Conservation (phyloP, 2,888 invertebrate species). For the Nemotelus pantherinus region DNA sequence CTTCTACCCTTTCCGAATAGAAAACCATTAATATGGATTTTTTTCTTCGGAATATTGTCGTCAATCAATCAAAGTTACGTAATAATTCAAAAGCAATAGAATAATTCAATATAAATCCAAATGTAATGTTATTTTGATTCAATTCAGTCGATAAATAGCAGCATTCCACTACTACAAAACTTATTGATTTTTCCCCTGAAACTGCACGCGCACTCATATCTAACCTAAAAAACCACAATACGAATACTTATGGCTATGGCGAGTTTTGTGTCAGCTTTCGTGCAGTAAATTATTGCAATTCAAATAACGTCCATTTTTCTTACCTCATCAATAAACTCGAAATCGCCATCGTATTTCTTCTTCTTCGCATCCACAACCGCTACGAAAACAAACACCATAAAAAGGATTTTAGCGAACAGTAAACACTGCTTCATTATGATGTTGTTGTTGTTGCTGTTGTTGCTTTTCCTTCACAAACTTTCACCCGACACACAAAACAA, state of each 20-base stretch:
- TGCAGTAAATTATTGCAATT: no score
- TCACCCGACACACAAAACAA: constrained; percentile 3
- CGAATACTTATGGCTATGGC: not conserved
- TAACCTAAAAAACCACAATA: not conserved
- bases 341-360: constrained; percentile 80
- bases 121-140: constrained; percentile 11
- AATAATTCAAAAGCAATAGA: not conserved
- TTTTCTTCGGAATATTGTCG: no score
- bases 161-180: constrained; percentile 17
- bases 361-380: constrained; percentile 66
- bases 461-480: constrained; percentile 1
- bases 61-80: no score
- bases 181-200: constrained; percentile 36
- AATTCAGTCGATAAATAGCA: not conserved
- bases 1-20: no score
- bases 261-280: not conserved
- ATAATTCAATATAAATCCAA: constrained; percentile 25
- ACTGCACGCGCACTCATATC: not conserved
- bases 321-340: constrained; percentile 83
- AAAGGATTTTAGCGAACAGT: constrained; percentile 60
- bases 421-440: constrained; percentile 57
- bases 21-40: no score
- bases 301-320: constrained; percentile 53
- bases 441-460: constrained; percentile 3
- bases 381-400: constrained; percentile 63